A percentile compares a stretch with the other conserved stretches of the same genome.
Evolutionary conservation across 2,113 vertebrate species (phyloP).

Genomic region (Falco punctatus): DNA sequence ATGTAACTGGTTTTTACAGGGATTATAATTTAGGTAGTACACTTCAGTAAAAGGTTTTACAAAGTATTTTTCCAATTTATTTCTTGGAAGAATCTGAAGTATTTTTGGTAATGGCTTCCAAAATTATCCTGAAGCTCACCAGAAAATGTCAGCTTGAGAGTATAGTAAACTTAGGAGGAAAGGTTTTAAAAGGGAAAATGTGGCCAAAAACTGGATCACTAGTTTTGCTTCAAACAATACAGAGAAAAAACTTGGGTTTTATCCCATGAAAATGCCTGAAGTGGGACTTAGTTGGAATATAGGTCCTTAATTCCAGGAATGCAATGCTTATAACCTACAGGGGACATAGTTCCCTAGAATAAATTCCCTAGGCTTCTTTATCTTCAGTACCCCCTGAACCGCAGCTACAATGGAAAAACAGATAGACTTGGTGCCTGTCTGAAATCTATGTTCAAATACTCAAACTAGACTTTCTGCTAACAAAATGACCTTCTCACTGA

Average conservation of each 20-base stretch:
- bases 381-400: background rate
- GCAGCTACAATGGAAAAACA: background rate
- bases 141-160: background rate
- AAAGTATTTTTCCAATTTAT: background rate
- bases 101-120: background rate
- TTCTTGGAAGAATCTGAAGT: background rate
- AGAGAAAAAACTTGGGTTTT: background rate
- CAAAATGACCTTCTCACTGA: background rate
- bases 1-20: background rate
- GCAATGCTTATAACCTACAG: background rate
- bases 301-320: background rate
- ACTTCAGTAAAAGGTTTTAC: background rate
- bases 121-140: background rate
- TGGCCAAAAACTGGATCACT: background rate
- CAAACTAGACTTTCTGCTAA: background rate
- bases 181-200: background rate
- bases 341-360: background rate
- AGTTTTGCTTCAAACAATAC: background rate
- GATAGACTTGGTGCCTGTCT: background rate
- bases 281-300: background rate
- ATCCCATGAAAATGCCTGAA: background rate
- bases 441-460: background rate
- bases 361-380: background rate
- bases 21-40: background rate
- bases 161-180: background rate